Evolutionary conservation across 2,888 invertebrate species (phyloP), one percentile per base, ranked within the genome.

Genomic region (Lomographa bimaculata): DNA sequence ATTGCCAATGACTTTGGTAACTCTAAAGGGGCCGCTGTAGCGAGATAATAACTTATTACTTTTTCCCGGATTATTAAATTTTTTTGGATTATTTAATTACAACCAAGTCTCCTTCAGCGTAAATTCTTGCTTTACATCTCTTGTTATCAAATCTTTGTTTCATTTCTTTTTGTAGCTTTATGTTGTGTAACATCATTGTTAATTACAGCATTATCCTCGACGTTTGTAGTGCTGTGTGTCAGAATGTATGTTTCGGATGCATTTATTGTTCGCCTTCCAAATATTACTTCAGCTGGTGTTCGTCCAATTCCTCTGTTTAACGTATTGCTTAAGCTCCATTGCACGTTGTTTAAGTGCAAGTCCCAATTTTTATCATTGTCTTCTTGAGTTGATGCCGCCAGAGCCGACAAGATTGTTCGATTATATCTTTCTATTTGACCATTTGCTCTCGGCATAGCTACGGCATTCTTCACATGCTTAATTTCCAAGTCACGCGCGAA

Each of bases 381-480:
- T 2, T 10, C n/a, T 16, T 37, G 19, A 16, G 24, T 28, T 23
- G 28, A 23, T 1, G 36, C n/a, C 1, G 21, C 23, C 2, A 42
- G 14, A 4, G 41, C 29, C 0, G 6, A 8, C 5, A 42, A 3
- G 1, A 42, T 30, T 0, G 35, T 42, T 5, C 41, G 16, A 10
- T 41, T 34, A 7, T 35, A 41, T 0, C 35, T 6, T 5, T 40
- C 40, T 1, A 34, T 30, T 10, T 42, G 43, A 7, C 28, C 41
- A 12, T 41, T 41, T 3, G 41, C 29, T 0, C 41, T 24, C 1
- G 41, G 35, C 1, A 25, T 30, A 0, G 37, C 37, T 1, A 43
- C 43, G 0, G 37, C 43, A 16, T 43, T 43, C 1, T 17, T 7
- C 0, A 43, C 14, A 6, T 43, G 43, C 18, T 33, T 37, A 3